Base-by-base conservation (phyloP, 2,888 invertebrate genomes). In the Junonia oenone region DNA sequence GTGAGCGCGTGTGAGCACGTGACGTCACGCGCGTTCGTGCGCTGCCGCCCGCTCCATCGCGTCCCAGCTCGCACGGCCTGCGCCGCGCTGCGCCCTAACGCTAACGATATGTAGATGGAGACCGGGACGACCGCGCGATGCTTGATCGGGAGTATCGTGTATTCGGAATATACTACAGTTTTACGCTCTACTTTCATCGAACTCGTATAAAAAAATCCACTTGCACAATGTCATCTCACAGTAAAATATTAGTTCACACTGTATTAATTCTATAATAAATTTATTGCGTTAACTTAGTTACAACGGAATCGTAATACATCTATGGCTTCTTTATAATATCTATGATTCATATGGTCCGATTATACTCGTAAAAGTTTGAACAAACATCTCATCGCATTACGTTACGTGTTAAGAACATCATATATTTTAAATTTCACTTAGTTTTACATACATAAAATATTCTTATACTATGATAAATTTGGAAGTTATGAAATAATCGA, bases 261-360 rank as follows among this genome's bases (percentile, higher is more conserved):
- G 45, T 51, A 60, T 50, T n/a, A 48, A 52, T 53, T 53, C 26
- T 51, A 33, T 45, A 43, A 15, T 54, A 49, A 57, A 31, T 52
- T 38, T 50, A 40, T 50, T 55, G 43, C 43, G 46, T 51, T 35
- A 55, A 60, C 48, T 52, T 52, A 58, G 43, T 45, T 27, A 29
- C 52, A 55, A 56, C 33, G 17, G 26, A 60, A 54, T 45, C 40
- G 37, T 47, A 52, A 50, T 54, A 58, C 51, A 48, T 52, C 47
- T 52, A 58, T 45, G 29, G 49, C 51, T 47, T 51, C 48, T 55
- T 51, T 43, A 37, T 47, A 55, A 58, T 55, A 58, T 52, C 52
- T 61, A 52, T 58, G 57, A 35, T 49, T 57, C 55, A 46, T 52
- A 59, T 61, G 60, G 60, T 61, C 60, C 60, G 46, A 61, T 35